phyloP scores from a whole-genome alignment of 2,113 vertebrate genomes.

The Cyanoderma ruficeps region DNA sequence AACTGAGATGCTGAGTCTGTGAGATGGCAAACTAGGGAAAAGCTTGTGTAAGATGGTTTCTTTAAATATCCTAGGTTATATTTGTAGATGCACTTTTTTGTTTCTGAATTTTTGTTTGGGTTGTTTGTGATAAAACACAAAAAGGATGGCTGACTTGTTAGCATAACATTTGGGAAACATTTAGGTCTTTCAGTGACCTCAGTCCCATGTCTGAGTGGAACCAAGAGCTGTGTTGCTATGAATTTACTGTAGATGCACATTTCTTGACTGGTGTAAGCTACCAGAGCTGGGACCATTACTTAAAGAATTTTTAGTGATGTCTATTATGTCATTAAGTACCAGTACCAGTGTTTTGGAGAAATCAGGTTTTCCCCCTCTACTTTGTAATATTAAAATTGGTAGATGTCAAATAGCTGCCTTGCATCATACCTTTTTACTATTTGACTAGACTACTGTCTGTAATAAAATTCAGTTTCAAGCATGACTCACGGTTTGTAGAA shows the following conservation, averaged over 20 bases:
- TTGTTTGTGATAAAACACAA: not conserved
- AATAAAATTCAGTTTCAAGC: conserved; percentile 37
- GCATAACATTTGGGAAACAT: rapidly evolving
- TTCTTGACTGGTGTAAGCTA: not conserved
- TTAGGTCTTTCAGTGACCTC: not conserved
- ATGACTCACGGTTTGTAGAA: conserved; percentile 33
- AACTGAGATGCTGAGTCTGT: not conserved
- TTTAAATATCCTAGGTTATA: not conserved
- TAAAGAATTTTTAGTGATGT: not conserved
- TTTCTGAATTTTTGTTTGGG: not conserved
- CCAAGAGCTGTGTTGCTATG: not conserved
- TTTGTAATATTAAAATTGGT: not conserved
- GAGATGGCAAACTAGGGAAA: not conserved
- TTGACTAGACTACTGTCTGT: not conserved
- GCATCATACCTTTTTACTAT: not conserved
- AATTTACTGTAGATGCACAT: not conserved
- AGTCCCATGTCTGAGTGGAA: rapidly evolving
- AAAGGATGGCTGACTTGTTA: not conserved
- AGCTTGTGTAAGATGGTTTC: not conserved
- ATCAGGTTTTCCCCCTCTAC: not conserved
- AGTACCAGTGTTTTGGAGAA: not conserved
- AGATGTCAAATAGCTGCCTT: not conserved
- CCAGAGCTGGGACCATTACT: rapidly evolving
- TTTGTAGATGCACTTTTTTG: not conserved
- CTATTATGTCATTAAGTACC: not conserved